phyloP scores from a whole-genome alignment of 30 jellyfish, hydroid and myxozoan genomes.

The Aurelia sp. region DNA sequence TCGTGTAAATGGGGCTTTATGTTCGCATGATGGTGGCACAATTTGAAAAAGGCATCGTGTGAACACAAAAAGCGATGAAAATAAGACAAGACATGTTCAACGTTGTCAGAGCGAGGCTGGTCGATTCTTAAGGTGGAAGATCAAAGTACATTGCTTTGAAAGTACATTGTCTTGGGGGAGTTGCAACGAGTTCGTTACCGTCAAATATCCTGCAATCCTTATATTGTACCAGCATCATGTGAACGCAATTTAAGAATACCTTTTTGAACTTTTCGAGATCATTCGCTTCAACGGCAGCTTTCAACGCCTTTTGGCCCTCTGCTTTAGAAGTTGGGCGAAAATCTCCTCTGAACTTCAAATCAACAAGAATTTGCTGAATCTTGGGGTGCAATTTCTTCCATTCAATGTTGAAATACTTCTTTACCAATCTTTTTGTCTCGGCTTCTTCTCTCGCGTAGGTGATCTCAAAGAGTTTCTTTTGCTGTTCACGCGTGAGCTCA shows the following conservation, averaged over 20 bases:
- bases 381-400: constrained; percentile 58
- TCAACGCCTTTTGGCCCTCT: constrained; percentile 56
- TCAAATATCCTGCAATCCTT: too few relatives aligned
- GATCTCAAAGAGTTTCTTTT: constrained; percentile 39
- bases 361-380: constrained; percentile 69
- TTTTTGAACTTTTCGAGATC: constrained; percentile 33
- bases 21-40: too few relatives aligned
- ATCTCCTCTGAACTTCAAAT: constrained; percentile 80
- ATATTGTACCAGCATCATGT: too few relatives aligned
- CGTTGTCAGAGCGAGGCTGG: too few relatives aligned
- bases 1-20: too few relatives aligned
- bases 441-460: constrained; percentile 71
- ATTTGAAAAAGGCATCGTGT: too few relatives aligned
- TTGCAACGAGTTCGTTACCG: too few relatives aligned
- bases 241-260: constrained; percentile 2
- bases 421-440: constrained; percentile 60
- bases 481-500: constrained; percentile 71
- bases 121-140: too few relatives aligned
- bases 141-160: too few relatives aligned
- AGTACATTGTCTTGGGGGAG: too few relatives aligned
- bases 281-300: constrained; percentile 66
- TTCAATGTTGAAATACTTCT: constrained; percentile 45
- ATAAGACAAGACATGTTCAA: too few relatives aligned
- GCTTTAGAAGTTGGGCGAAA: constrained; percentile 28
- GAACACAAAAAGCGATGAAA: too few relatives aligned